Percentiles rank a stretch among this genome's conserved stretches.
Evolutionary conservation across 2,113 vertebrate species (phyloP).

Genomic region (Scolopax mira): DNA sequence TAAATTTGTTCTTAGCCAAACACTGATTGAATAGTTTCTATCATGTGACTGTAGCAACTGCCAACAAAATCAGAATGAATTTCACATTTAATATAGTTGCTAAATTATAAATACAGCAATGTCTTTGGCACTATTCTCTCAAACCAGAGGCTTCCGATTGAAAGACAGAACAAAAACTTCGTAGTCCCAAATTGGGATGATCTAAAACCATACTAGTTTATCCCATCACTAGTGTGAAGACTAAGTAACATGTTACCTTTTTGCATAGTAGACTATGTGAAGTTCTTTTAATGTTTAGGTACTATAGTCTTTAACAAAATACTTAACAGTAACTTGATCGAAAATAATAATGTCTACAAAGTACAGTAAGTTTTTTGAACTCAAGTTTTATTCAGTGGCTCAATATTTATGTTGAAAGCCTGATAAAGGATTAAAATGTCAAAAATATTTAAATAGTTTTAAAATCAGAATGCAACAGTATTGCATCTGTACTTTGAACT

Average conservation of each 20-base stretch:
- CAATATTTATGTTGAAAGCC: not conserved
- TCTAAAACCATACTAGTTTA: not conserved
- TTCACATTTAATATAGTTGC: not conserved
- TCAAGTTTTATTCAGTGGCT: not conserved
- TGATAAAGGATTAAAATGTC: not conserved
- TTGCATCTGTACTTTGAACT: not conserved
- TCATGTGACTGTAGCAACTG: not conserved
- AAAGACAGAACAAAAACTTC: not conserved
- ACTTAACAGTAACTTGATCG: not conserved
- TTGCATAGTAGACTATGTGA: not conserved
- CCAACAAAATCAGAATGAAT: not conserved
- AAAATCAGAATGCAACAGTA: not conserved
- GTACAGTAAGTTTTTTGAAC: not conserved
- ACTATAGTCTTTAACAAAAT: not conserved
- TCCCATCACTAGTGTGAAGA: not conserved
- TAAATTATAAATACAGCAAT: slow-evolving; percentile 1
- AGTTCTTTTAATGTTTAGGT: not conserved
- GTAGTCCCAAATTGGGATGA: not conserved
- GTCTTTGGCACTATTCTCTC: not conserved
- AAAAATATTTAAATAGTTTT: not conserved
- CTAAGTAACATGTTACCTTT: not conserved
- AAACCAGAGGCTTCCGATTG: not conserved
- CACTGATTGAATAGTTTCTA: not conserved
- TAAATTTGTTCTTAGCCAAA: not conserved
- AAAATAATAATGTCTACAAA: not conserved